Evolutionary conservation across 2,113 vertebrate genomes (phyloP).

Genomic region (Rhynchomys soricoides): DNA sequence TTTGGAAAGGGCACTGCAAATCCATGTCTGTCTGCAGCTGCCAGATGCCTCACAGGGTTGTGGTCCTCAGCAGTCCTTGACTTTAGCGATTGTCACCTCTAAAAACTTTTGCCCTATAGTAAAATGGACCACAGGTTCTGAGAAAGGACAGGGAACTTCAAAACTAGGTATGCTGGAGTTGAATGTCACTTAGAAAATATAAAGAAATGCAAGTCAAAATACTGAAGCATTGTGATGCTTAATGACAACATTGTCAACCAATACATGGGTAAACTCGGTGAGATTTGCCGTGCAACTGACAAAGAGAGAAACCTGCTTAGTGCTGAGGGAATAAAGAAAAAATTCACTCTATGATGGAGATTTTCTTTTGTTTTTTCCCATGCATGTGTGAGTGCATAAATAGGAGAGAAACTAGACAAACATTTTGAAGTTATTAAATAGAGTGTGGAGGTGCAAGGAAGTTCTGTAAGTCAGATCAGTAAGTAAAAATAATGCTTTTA

Average conservation of each 20-base stretch:
- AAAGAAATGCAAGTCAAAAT: conserved; percentile 22
- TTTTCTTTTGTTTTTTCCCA: not conserved
- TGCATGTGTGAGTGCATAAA: not conserved
- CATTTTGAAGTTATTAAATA: conserved; percentile 16
- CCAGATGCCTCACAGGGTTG: not conserved
- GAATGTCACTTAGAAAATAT: not conserved
- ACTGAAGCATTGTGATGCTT: not conserved
- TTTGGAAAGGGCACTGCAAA: not conserved
- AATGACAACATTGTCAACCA: not conserved
- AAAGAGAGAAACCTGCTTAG: not conserved
- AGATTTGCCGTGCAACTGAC: not conserved
- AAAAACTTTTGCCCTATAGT: not conserved
- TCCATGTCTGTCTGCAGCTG: not conserved
- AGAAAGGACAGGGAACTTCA: not conserved
- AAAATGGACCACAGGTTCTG: not conserved
- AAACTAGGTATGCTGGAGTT: conserved; percentile 14
- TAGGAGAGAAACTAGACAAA: not conserved
- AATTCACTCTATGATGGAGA: not conserved
- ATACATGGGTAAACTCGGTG: not conserved
- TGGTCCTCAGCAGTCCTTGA: not conserved
- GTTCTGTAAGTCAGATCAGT: not conserved
- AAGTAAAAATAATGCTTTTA: not conserved
- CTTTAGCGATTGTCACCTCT: not conserved
- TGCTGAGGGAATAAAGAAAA: not conserved
- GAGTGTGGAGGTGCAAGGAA: not conserved